Base-by-base conservation (phyloP, 2,113 vertebrate genomes). In the Ciconia maguari region DNA sequence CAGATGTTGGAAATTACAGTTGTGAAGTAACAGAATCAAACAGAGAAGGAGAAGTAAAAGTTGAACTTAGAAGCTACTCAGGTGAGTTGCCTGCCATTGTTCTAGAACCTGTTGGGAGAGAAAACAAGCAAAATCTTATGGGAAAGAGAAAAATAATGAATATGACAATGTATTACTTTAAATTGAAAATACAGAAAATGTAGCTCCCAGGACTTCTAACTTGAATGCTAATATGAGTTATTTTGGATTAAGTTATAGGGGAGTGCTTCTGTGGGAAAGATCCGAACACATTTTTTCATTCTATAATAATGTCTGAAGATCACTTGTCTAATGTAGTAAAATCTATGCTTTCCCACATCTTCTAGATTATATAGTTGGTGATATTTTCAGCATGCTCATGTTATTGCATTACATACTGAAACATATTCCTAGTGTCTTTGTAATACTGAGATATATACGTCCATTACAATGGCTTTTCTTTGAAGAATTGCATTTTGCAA, bases 11-110 rank as follows among this genome's bases (percentile, higher is more conserved):
- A 83, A 98, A 98, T 95, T 98, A 98, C 69, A 98, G 77, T 8
- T 98, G 98, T 41, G 95, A 98, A 97, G 97, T 98, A 42, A 97
- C 93, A 69, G 98, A 98, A 95, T 87, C 85, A 26, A 97, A 49
- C 87, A 98, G 98, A 87, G 97, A 98, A 97, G 98, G 98, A 22
- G 80, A 95, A 89, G 83, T 51, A 10, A 69, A 2, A 49, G 2
- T 98, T 66, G 97, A 98, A 79, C 91, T 98, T 34, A 96, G 3
- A 78, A 70, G 71, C 5, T 44, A 6, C 49, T 10, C 78, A 36
- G 96, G 98, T 98, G 94, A 98, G 97, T 96, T 66, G 11, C 68
- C 44, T 94, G 7, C 81, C 13, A 3, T 70, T 82, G 9, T 58
- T 95, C 65, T 55, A 57, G 52, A 94, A 51, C 14, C 29, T 85